phyloP scores from a whole-genome alignment of 2,888 invertebrate genomes.

The Salticus scenicus region DNA sequence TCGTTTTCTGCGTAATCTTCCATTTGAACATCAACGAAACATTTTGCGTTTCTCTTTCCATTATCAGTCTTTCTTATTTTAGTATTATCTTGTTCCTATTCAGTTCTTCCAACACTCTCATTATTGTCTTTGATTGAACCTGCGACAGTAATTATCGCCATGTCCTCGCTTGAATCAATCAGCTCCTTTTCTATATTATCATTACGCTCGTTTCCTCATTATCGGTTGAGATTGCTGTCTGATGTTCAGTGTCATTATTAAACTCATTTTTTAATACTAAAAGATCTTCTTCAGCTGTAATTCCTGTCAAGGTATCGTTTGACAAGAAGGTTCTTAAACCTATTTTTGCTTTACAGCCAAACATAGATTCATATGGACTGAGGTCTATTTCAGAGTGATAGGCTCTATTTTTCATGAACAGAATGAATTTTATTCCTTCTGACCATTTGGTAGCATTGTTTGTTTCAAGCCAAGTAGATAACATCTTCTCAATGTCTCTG shows the following conservation, averaged over 20 bases:
- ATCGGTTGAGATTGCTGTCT: too few species aligned
- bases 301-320: constrained; percentile 15
- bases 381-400: constrained; percentile 46
- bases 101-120: too few species aligned
- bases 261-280: constrained; percentile 14
- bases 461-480: constrained; percentile 42
- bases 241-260: constrained; percentile 15
- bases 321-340: too few species aligned
- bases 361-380: constrained; percentile 46
- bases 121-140: too few species aligned
- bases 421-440: too few species aligned
- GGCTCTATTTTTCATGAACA: constrained; percentile 51
- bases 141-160: constrained; percentile 14
- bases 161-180: too few species aligned
- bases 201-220: neutral
- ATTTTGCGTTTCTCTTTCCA: too few species aligned
- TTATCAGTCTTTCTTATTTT: too few species aligned
- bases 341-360: constrained; percentile 40
- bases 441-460: too few species aligned
- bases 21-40: constrained; percentile 12
- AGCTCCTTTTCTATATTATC: neutral
- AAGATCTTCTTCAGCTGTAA: constrained; percentile 28
- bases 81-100: too few species aligned
- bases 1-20: constrained; percentile 19
- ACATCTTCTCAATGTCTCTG: constrained; percentile 47